Conservation (phyloP, 1,140 invertebrate species). For the Aphidius ervi region DNA sequence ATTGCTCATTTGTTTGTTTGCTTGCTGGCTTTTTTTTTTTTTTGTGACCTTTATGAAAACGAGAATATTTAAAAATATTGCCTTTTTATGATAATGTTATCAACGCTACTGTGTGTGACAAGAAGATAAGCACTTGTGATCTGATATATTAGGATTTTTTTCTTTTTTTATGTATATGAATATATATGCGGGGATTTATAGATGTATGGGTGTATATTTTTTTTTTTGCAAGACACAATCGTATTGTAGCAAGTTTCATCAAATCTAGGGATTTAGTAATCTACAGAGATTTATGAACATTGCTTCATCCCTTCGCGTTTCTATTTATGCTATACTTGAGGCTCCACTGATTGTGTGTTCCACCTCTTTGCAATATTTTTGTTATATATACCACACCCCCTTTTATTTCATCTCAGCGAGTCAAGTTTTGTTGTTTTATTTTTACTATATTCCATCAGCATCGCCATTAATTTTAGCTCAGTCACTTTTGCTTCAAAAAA, state of each 20-base stretch:
- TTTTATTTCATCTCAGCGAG: neutral
- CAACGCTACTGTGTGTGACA: slow-evolving; percentile 33
- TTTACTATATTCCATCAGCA: slow-evolving; percentile 23
- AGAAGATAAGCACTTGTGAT: slow-evolving; percentile 40
- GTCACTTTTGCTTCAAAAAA: slow-evolving; percentile 21
- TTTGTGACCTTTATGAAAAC: slow-evolving; percentile 38
- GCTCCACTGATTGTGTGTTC: slow-evolving; percentile 25
- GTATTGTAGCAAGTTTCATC: slow-evolving; percentile 38
- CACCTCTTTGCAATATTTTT: neutral
- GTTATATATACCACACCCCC: slow-evolving; percentile 1
- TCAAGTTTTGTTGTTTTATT: slow-evolving; percentile 17
- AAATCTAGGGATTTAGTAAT: slow-evolving; percentile 55
- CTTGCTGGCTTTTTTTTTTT: slow-evolving; percentile 34
- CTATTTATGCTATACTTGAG: slow-evolving; percentile 5
- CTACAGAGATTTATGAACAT: slow-evolving; percentile 54
- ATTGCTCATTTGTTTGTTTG: too few species aligned
- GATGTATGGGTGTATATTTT: neutral
- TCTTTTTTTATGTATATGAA: slow-evolving; percentile 16
- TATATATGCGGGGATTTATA: slow-evolving; percentile 9
- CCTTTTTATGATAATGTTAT: slow-evolving; percentile 56
- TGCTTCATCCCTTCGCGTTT: slow-evolving; percentile 40
- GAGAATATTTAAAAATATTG: slow-evolving; percentile 45
- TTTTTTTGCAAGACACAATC: slow-evolving; percentile 4
- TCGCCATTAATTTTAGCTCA: slow-evolving; percentile 3
- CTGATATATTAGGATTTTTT: slow-evolving; percentile 24